Base-by-base conservation (phyloP, 2,113 vertebrate species). In the Anhinga rufa region DNA sequence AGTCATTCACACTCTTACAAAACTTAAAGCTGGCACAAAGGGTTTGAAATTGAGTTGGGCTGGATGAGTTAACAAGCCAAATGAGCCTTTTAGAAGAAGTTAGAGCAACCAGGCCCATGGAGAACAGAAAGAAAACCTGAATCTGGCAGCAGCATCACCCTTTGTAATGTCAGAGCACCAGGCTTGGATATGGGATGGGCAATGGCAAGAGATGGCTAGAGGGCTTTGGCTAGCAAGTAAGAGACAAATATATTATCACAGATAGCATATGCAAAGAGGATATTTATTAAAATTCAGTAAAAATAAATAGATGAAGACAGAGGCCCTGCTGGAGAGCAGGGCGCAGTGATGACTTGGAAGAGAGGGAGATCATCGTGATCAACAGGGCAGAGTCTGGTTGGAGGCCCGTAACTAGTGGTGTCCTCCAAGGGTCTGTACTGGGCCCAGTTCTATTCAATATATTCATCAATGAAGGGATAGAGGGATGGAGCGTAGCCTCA, bases 241-340 rank as follows among this genome's bases (percentile, higher is more conserved):
- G 31, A 87, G 36, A 68, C n/a, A 82, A 89, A 71, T 78, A 46
- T 57, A n/a, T n/a, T 68, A 52, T 18, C 57, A 89, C 38, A 76
- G 40, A 60, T 18, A 76, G 54, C 61, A 88, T 60, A 82, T 61
- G 61, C 49, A 85, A 92, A 88, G 29, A 87, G 52, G 15, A 57
- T 80, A 31, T 36, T 92, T 58, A 83, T 57, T 52, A 69, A 77
- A 92, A 79, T 48, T 55, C 29, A 76, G 3, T 51, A 82, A 29
- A 91, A 96, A 75, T 42, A 87, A 94, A 72, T 21, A 80, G 66
- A 76, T 93, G n/a, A 94, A 92, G 61, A 76, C 49, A 44, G 40
- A 36, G 22, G 68, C 9, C 82, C 20, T 69, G 42, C 69, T 85
- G 70, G 55, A 91, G n/a, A 36, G 42, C 46, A 88, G 62, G 40